phyloP scores from a whole-genome alignment of 2,797 vertebrate genomes.

The Sebastes miniatus region DNA sequence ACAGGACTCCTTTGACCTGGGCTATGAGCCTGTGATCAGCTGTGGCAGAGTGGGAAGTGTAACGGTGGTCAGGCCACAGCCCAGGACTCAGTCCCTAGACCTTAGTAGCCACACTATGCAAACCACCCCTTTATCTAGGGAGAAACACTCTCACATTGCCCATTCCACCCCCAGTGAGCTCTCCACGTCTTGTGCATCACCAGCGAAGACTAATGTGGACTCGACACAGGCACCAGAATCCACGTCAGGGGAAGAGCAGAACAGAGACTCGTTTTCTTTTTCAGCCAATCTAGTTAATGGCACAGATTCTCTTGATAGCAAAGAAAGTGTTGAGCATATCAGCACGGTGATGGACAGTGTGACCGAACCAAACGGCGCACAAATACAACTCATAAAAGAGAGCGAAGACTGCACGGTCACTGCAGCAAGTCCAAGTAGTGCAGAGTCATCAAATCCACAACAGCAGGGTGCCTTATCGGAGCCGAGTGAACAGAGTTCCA shows the following conservation, averaged over 20 bases:
- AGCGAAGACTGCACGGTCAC: neutral
- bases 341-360: neutral
- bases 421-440: neutral
- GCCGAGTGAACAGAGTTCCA: constrained; percentile 22
- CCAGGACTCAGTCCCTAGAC: constrained; percentile 63
- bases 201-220: neutral
- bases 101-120: neutral
- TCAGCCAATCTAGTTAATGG: neutral
- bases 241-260: neutral
- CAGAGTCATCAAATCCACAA: constrained; percentile 10
- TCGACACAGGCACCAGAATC: constrained; percentile 9
- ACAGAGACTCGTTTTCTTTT: neutral
- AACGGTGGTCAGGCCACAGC: constrained; percentile 77
- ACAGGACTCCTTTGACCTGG: constrained; percentile 79
- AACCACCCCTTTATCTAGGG: neutral
- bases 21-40: constrained; percentile 35
- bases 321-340: constrained; percentile 7
- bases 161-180: constrained; percentile 39
- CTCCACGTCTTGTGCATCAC: constrained; percentile 10
- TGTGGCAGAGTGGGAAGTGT: constrained; percentile 52
- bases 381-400: neutral
- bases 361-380: neutral
- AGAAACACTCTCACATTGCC: constrained; percentile 4
- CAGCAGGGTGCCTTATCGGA: constrained; percentile 22
- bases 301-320: neutral